Conservation (phyloP, 1,140 invertebrate species). For the Dendrolimus punctatus region DNA sequence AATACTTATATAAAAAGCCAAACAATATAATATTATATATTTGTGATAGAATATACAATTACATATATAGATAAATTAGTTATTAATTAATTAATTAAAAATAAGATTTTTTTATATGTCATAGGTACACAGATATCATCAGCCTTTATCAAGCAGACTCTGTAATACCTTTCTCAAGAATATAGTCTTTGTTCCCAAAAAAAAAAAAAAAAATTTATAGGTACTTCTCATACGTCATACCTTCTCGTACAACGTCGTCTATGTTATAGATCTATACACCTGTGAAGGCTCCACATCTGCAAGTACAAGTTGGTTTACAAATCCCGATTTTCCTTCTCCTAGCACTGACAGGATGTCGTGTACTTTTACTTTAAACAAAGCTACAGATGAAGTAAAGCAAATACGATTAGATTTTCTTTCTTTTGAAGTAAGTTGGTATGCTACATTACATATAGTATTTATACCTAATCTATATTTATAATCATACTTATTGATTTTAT, state of each 20-base stretch:
- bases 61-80: too few species aligned
- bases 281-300: constrained; percentile 44
- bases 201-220: too few species aligned
- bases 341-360: constrained; percentile 71
- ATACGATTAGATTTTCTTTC: constrained; percentile 79
- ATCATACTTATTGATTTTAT: constrained; percentile 9
- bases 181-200: too few species aligned
- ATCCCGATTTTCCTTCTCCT: constrained; percentile 55
- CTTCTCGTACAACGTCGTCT: background rate
- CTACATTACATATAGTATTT: background rate
- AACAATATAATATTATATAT: too few species aligned
- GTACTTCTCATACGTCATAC: too few species aligned
- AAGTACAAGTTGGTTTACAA: constrained; percentile 49
- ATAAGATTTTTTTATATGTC: too few species aligned
- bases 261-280: constrained; percentile 43
- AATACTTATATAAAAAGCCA: too few species aligned
- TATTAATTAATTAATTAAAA: too few species aligned
- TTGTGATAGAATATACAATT: too few species aligned
- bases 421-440: constrained; percentile 74
- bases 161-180: too few species aligned
- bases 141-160: too few species aligned
- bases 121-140: too few species aligned
- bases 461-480: background rate
- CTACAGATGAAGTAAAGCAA: constrained; percentile 73
- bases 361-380: constrained; percentile 75